Evolutionary conservation across 1,140 invertebrate genomes (phyloP).

Genomic region (Heliconius hewitsoni): DNA sequence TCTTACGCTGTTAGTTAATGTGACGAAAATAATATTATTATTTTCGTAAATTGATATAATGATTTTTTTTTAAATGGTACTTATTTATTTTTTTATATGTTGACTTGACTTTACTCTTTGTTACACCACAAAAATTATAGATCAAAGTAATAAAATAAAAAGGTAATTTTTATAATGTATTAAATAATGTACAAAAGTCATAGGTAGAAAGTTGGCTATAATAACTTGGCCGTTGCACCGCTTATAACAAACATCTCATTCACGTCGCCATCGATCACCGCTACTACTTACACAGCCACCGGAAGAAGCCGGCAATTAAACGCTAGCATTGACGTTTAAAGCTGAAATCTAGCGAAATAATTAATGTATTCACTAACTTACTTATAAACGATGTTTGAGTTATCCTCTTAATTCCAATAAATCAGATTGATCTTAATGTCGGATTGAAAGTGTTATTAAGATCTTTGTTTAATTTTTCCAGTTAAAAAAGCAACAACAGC

Average conservation of each 20-base stretch:
- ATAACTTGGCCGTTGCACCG: constrained; percentile 33
- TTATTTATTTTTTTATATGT: no score
- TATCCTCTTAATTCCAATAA: neutral
- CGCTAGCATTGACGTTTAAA: neutral
- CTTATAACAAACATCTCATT: constrained; percentile 38
- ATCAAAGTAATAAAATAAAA: neutral
- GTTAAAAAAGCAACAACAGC: constrained; percentile 94
- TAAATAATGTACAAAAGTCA: constrained; percentile 27
- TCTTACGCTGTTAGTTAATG: no score
- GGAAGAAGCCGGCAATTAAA: constrained; percentile 36
- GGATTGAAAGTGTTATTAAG: neutral
- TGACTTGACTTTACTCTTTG: neutral
- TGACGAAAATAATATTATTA: no score
- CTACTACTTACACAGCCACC: constrained; percentile 23
- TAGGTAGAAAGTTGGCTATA: constrained; percentile 37
- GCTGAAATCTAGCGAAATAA: neutral
- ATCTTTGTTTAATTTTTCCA: constrained; percentile 79
- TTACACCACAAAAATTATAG: neutral
- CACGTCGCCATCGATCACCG: constrained; percentile 39
- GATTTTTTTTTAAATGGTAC: no score
- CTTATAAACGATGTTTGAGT: neutral
- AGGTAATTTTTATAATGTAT: neutral
- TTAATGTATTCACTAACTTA: neutral
- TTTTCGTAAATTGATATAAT: no score
- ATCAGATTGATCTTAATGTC: no score